Conservation (phyloP, 2,888 invertebrate genomes). For the Morinoia aosen region DNA sequence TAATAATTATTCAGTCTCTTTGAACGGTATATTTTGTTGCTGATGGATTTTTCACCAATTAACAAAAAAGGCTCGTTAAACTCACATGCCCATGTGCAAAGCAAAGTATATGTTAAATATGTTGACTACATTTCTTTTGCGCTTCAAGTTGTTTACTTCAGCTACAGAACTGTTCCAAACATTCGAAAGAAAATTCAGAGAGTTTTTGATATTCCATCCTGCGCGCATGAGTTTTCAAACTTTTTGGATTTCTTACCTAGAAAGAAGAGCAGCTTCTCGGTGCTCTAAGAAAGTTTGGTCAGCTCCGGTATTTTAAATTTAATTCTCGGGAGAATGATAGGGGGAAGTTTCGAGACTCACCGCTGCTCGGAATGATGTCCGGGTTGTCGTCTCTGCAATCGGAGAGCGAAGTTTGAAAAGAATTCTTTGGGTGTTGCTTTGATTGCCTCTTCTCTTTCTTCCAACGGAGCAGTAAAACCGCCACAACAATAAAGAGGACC, state of each 20-base stretch:
- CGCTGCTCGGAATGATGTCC: slow-evolving; percentile 86
- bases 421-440: slow-evolving; percentile 57
- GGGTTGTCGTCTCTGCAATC: slow-evolving; percentile 87
- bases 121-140: not conserved
- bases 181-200: not conserved
- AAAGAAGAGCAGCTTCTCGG: not conserved
- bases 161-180: not conserved
- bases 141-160: not conserved
- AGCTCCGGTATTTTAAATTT: not conserved
- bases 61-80: not conserved
- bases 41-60: not conserved
- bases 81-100: not conserved
- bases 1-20: not conserved
- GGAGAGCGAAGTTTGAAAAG: slow-evolving; percentile 56
- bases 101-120: not conserved
- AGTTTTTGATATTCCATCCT: not conserved
- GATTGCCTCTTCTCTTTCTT: slow-evolving; percentile 59
- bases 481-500: slow-evolving; percentile 69
- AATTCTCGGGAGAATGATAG: not conserved
- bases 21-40: not conserved
- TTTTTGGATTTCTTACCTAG: not conserved
- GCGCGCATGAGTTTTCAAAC: not conserved
- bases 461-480: slow-evolving; percentile 68
- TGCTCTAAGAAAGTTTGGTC: slow-evolving; percentile 15
- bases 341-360: slow-evolving; percentile 53